Conservation (phyloP, 2,888 invertebrate genomes). For the Vesta saturnalis region DNA sequence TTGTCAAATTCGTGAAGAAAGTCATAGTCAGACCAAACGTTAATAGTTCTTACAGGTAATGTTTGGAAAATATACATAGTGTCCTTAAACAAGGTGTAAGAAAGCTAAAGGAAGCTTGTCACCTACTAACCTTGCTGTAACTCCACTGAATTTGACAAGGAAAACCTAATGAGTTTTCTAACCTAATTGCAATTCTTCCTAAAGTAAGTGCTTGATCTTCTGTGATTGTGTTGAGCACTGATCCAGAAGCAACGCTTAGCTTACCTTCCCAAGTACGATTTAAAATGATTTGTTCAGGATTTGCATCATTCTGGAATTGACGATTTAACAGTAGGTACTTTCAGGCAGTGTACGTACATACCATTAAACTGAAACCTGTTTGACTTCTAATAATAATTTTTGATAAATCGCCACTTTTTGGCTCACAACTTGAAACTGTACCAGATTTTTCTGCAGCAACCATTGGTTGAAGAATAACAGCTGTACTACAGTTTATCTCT, state of each 20-base stretch:
- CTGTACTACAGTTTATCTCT: conserved; percentile 74
- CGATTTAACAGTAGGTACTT: too few species aligned
- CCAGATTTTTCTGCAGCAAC: conserved; percentile 77
- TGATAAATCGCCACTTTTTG: conserved; percentile 74
- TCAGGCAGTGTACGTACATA: too few species aligned
- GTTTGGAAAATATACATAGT: conserved; percentile 77
- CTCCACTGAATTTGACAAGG: conserved; percentile 88
- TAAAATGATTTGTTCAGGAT: conserved; percentile 78
- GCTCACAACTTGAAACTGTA: conserved; percentile 84
- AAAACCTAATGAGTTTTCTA: conserved; percentile 75
- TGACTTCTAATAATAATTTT: conserved; percentile 75
- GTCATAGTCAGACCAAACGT: conserved; percentile 81
- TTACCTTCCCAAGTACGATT: conserved; percentile 63
- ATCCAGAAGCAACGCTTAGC: conserved; percentile 60
- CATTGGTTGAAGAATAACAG: conserved; percentile 84
- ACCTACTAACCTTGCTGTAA: conserved; percentile 65
- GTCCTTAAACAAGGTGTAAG: conserved; percentile 58
- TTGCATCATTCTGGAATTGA: conserved; percentile 74
- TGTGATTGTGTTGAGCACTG: too few species aligned
- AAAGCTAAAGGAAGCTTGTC: not conserved
- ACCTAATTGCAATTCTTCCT: conserved; percentile 66
- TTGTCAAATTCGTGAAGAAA: conserved; percentile 81
- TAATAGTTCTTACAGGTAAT: conserved; percentile 78
- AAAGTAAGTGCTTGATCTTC: conserved; percentile 67
- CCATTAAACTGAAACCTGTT: conserved; percentile 66